A percentile compares a stretch with the other conserved stretches of the same genome.
These are phyloP conservation scores for Orchesellides sinensis DNA, from an alignment of 2,888 invertebrate species.

Conservation along the genomic window DNA sequence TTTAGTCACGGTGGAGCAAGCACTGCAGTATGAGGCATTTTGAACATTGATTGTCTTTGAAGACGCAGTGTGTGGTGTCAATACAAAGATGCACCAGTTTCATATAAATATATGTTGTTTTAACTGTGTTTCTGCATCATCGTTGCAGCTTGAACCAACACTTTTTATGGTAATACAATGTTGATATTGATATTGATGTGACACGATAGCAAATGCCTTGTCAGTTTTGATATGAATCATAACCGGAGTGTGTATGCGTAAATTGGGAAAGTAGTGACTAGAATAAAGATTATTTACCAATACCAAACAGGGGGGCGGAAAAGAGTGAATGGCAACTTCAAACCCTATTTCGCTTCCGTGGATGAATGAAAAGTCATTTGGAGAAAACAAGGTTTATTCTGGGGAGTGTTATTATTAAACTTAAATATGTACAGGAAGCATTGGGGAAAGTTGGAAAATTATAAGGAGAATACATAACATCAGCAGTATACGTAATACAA, in stretches of 20 bases:
- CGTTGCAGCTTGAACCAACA: conserved; percentile 8
- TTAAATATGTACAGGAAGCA: no score
- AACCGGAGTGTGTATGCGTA: background rate
- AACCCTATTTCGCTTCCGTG: background rate
- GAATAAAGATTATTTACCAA: conserved; percentile 27
- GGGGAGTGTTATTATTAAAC: no score
- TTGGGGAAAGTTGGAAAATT: conserved; percentile 28
- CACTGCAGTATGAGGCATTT: no score
- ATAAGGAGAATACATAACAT: no score
- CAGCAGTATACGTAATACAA: no score
- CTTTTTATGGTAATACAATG: conserved; percentile 50
- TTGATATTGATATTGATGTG: conserved; percentile 60
- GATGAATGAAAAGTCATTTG: conserved; percentile 20
- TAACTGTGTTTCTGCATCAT: conserved; percentile 2
- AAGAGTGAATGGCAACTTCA: no score
- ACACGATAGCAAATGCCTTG: conserved; percentile 46
- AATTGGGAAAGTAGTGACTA: conserved; percentile 45
- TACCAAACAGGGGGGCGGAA: background rate
- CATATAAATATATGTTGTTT: no score
- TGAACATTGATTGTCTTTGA: background rate
- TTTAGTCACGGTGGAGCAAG: conserved; percentile 41
- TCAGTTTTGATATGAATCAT: conserved; percentile 60
- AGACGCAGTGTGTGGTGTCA: background rate
- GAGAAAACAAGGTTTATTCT: conserved; percentile 38
- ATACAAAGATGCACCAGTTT: conserved; percentile 6